phyloP scores from a whole-genome alignment of 2,888 invertebrate species.

The Euclidia mi region DNA sequence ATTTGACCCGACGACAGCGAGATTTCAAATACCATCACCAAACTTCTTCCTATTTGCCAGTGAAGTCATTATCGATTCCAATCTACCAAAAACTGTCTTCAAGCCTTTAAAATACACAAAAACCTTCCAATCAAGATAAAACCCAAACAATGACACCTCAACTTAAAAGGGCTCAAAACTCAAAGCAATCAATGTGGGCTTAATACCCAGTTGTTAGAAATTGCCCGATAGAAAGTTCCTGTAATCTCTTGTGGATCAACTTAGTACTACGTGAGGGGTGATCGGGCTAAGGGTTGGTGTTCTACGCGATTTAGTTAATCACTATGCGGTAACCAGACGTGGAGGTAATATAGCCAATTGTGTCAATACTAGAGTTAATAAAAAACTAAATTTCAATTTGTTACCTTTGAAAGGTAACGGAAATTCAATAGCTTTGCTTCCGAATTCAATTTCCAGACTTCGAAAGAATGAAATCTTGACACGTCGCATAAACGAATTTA shows the following conservation, averaged over 20 bases:
- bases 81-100: constrained; percentile 11
- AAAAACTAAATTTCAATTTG: constrained; percentile 13
- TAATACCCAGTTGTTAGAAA: constrained; percentile 64
- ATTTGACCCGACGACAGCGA: too few species aligned
- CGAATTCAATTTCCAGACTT: too few species aligned
- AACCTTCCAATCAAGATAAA: constrained; percentile 47
- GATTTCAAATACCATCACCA: neutral
- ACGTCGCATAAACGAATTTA: too few species aligned
- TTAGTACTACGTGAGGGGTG: constrained; percentile 66
- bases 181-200: constrained; percentile 60
- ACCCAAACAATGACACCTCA: constrained; percentile 61
- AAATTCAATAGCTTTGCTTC: too few species aligned
- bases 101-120: constrained; percentile 17
- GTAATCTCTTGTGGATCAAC: constrained; percentile 67
- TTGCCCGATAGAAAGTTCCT: constrained; percentile 66
- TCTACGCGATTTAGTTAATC: constrained; percentile 74
- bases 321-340: constrained; percentile 67
- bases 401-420: neutral
- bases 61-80: constrained; percentile 1
- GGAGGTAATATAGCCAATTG: constrained; percentile 49
- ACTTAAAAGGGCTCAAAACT: constrained; percentile 65
- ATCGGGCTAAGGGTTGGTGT: constrained; percentile 64
- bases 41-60: neutral
- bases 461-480: too few species aligned
- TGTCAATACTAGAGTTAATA: constrained; percentile 26